A percentile compares a stretch with the other conserved stretches of the same genome.
Evolutionary conservation across 1,140 invertebrate species (phyloP).

Genomic region (Bemisia tabaci): DNA sequence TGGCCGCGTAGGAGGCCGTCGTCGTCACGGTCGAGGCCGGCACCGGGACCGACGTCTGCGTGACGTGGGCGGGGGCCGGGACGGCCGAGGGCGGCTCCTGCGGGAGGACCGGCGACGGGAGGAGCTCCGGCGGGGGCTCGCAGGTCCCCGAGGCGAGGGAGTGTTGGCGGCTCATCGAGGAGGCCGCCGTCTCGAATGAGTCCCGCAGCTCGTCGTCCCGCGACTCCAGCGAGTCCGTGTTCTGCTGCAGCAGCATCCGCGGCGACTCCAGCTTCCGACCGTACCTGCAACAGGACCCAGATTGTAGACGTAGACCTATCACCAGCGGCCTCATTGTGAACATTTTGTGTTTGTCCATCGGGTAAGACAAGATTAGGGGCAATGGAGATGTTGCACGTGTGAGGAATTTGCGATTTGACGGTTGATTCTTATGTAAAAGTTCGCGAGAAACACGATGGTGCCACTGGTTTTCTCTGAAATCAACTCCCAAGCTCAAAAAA

Average conservation of each 20-base stretch:
- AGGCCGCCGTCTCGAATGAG: constrained; percentile 44
- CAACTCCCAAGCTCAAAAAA: too few species aligned
- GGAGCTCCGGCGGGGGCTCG: constrained; percentile 2
- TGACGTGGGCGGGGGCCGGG: constrained; percentile 27
- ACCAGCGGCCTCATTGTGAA: too few species aligned
- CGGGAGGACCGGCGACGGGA: constrained; percentile 12
- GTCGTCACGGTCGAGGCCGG: constrained; percentile 8
- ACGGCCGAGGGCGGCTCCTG: constrained; percentile 29
- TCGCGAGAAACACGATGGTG: too few species aligned
- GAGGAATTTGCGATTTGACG: too few species aligned
- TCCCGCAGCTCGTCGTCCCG: constrained; percentile 38
- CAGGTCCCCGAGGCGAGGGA: constrained; percentile 8
- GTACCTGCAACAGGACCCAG: too few species aligned
- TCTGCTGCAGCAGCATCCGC: constrained; percentile 31
- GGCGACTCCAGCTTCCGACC: constrained; percentile 15
- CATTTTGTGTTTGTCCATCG: too few species aligned
- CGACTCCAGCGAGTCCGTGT: constrained; percentile 40
- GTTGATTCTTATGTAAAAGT: too few species aligned
- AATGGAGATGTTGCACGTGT: too few species aligned
- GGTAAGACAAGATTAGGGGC: too few species aligned
- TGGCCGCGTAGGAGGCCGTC: background rate
- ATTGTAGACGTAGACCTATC: too few species aligned
- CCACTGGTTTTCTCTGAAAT: too few species aligned
- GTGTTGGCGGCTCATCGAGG: constrained; percentile 30
- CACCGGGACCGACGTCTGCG: constrained; percentile 25